Conservation (phyloP, 2,113 vertebrate genomes). For the Ailurus styani region DNA sequence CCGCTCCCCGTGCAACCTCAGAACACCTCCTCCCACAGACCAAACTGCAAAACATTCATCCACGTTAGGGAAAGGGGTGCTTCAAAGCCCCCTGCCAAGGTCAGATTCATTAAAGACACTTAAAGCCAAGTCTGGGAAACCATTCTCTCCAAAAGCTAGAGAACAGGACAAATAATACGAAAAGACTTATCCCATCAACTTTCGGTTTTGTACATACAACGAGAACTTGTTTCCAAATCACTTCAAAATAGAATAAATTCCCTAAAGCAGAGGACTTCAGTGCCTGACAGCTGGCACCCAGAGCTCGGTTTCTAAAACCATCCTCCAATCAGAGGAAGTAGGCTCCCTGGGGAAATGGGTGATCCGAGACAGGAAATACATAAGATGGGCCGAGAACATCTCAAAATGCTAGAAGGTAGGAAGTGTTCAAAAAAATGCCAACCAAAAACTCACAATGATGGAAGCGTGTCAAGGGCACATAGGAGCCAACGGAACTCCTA, state of each 20-base stretch:
- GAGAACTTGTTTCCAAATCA: neutral
- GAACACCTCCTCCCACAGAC: neutral
- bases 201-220: neutral
- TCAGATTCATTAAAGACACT: neutral
- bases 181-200: neutral
- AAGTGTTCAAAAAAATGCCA: neutral
- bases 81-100: neutral
- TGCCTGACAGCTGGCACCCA: neutral
- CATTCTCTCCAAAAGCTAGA: neutral
- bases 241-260: neutral
- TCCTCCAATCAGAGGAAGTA: neutral
- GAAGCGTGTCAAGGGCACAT: neutral
- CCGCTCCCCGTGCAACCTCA: accelerated
- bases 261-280: neutral
- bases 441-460: neutral
- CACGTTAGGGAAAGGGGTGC: too few relatives aligned
- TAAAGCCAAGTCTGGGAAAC: neutral
- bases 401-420: neutral
- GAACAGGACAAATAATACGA: neutral
- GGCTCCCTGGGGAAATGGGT: neutral
- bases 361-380: neutral
- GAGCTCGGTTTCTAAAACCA: neutral
- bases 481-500: neutral
- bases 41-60: neutral
- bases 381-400: neutral